Evolutionary conservation across 2,888 invertebrate genomes (phyloP), one percentile per base, ranked within the genome.

Genomic region (Autographa gamma): DNA sequence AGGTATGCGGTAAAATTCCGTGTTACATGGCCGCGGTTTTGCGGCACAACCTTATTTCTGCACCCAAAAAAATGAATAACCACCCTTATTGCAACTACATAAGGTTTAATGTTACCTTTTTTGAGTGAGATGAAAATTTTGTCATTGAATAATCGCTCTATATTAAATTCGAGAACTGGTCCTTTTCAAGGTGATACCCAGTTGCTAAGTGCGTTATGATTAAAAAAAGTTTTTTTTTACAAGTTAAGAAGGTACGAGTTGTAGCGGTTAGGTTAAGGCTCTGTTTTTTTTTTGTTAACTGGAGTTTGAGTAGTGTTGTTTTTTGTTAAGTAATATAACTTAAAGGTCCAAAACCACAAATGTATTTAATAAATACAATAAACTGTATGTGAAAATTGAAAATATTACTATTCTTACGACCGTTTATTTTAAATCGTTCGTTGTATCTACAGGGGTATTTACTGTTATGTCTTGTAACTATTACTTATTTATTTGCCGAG

Each of bases 131-230:
- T 70, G 38, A 58, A 74, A 75, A 69, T 80, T 81, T 85, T 79
- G 84, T 66, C 74, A 77, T 80, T 73, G 72, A 83, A 82, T 88
- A 89, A 90, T 90, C 89, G 90, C 85, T 88, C 86, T 83, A 86
- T 85, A 90, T 90, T 88, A 88, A 88, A 89, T 89, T 88, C 73
- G 80, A 77, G 52, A 80, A 85, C 85, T 82, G 81, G 84, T 87
- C 86, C 83, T 85, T 90, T 86, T 85, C 91, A 91, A 92, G 92
- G 92, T 85, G 77, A 85, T 76, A 67, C 72, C 76, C 71, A 66
- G 87, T 89, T 89, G 81, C 81, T 66, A 82, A 83, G 84, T 76
- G 81, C 78, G 62, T 72, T 81, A 72, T 71, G 78, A 74, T 73
- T 73, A 65, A 74, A 77, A 79, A 76, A 71, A 41, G 62, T 64